These are phyloP conservation scores for Torymus tubicola DNA, from an alignment of 2,888 invertebrate genomes.

Conservation along the genomic window DNA sequence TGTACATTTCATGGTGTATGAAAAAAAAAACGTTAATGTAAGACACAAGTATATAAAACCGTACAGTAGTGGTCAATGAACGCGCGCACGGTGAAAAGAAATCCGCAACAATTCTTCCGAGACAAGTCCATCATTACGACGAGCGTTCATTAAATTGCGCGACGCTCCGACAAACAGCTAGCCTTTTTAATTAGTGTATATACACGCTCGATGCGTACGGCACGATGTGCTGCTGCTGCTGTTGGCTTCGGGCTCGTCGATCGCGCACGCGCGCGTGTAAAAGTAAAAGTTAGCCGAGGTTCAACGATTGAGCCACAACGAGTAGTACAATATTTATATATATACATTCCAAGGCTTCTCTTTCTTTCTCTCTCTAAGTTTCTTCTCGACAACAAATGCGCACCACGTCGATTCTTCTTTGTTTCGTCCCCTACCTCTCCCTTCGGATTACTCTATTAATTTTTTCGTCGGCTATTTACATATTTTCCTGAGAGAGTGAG, in stretches of 20 bases:
- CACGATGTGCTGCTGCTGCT: no score
- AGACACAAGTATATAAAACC: no score
- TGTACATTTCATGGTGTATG: no score
- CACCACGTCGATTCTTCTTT: slow-evolving; percentile 5
- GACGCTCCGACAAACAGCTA: slow-evolving; percentile 39
- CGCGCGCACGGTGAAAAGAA: not conserved
- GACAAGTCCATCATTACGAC: slow-evolving; percentile 8
- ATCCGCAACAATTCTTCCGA: not conserved
- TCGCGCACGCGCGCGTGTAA: slow-evolving; percentile 37
- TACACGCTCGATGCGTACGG: slow-evolving; percentile 43
- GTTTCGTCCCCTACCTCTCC: no score
- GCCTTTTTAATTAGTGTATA: slow-evolving; percentile 43
- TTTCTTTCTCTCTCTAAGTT: slow-evolving; percentile 8
- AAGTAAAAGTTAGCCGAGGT: slow-evolving; percentile 53
- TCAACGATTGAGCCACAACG: slow-evolving; percentile 53
- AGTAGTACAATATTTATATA: no score
- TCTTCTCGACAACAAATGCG: slow-evolving; percentile 23
- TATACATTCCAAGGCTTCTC: slow-evolving; percentile 49
- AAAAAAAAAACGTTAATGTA: no score
- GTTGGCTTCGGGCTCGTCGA: slow-evolving; percentile 22
- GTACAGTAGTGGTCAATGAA: no score
- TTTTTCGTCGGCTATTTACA: no score
- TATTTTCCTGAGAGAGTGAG: no score
- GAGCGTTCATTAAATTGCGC: slow-evolving; percentile 11
- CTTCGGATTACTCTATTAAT: no score